A percentile compares a stretch with the other conserved stretches of the same genome.
Conservation (phyloP, 2,113 vertebrate species). For the Rana temporaria region DNA sequence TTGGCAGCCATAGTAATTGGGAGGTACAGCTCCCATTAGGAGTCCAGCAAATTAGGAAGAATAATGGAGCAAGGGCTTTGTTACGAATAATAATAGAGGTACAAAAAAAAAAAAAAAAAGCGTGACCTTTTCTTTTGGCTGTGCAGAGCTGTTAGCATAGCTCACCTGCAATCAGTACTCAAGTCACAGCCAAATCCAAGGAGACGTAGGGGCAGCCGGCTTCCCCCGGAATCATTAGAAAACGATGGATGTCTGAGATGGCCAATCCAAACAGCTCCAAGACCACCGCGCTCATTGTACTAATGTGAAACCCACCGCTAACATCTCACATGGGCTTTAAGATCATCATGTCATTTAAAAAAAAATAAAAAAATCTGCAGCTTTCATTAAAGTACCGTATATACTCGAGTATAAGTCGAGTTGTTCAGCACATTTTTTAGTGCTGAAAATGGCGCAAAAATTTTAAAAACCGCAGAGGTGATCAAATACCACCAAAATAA, state of each 20-base stretch:
- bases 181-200: conserved; percentile 43
- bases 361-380: too few species aligned
- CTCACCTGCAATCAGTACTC: conserved; percentile 54
- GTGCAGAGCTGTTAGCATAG: conserved; percentile 76
- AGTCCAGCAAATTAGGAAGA: conserved; percentile 85
- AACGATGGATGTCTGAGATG: conserved; percentile 61
- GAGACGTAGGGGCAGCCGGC: neutral
- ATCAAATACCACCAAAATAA: too few species aligned
- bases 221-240: conserved; percentile 66
- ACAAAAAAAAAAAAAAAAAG: conserved; percentile 72
- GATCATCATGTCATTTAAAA: too few species aligned
- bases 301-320: too few species aligned
- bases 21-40: conserved; percentile 85
- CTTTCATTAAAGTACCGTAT: too few species aligned
- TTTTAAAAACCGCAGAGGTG: too few species aligned
- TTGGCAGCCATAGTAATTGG: conserved; percentile 85
- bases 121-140: conserved; percentile 74
- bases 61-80: conserved; percentile 81
- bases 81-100: conserved; percentile 80
- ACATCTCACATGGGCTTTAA: too few species aligned
- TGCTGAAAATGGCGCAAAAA: too few species aligned
- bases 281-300: too few species aligned
- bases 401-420: too few species aligned
- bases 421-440: too few species aligned
- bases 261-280: neutral